Conservation (phyloP, 1,140 invertebrate genomes). For the Pogonomyrmex californicus region DNA sequence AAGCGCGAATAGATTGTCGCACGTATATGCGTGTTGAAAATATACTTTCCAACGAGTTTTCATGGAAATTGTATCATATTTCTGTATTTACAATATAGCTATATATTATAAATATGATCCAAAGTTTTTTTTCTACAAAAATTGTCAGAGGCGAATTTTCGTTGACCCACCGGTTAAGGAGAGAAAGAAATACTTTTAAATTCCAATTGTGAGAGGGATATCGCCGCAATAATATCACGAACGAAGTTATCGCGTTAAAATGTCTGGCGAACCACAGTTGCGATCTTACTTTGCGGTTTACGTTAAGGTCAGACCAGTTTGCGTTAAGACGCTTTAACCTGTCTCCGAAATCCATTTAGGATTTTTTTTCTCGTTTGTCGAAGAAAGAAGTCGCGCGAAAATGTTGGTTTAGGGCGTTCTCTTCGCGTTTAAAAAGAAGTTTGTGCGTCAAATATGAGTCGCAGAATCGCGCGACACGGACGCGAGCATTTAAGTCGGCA, state of each 20-base stretch:
- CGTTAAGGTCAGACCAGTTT: constrained; percentile 43
- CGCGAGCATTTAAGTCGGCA: background rate
- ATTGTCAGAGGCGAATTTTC: background rate
- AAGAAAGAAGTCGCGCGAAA: background rate
- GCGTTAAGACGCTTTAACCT: constrained; percentile 44
- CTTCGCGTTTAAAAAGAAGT: background rate
- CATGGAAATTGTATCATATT: background rate
- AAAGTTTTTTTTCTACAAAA: background rate
- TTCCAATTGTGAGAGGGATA: background rate
- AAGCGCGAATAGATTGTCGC: background rate
- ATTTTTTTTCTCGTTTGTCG: constrained; percentile 10
- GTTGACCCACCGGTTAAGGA: background rate
- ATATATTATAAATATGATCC: background rate
- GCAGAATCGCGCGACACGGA: background rate
- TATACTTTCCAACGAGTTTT: constrained; percentile 13
- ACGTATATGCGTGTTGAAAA: background rate
- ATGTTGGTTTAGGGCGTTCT: background rate
- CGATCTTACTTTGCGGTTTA: constrained; percentile 2
- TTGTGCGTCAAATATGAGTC: background rate
- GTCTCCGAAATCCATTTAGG: constrained; percentile 4
- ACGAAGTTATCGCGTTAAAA: constrained; percentile 3
- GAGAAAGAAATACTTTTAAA: background rate
- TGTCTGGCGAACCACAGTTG: background rate
- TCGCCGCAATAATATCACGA: background rate
- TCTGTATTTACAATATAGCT: background rate